Conservation (phyloP, 1,140 invertebrate genomes). For the Dufourea novaeangliae region DNA sequence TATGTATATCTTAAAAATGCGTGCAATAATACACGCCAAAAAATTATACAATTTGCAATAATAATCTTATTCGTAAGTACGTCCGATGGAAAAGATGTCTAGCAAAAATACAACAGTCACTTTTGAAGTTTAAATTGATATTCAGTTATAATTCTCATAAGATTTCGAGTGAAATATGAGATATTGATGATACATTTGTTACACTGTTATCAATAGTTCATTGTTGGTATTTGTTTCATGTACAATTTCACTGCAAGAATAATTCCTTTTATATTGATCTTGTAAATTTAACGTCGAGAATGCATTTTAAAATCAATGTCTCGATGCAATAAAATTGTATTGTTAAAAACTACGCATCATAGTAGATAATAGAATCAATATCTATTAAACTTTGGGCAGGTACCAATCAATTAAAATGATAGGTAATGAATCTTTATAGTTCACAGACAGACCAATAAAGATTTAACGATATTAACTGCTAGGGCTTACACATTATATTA, state of each 20-base stretch:
- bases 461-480: constrained; percentile 24
- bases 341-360: constrained; percentile 23
- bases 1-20: constrained; percentile 56
- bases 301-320: constrained; percentile 24
- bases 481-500: constrained; percentile 7
- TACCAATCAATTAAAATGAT: constrained; percentile 45
- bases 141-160: background rate
- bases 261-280: constrained; percentile 10
- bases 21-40: constrained; percentile 4
- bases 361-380: constrained; percentile 35
- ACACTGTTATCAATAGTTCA: background rate
- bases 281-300: background rate
- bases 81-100: background rate
- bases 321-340: constrained; percentile 2
- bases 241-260: background rate
- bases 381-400: constrained; percentile 47
- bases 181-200: background rate
- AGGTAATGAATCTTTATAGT: constrained; percentile 34
- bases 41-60: constrained; percentile 30
- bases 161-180: background rate
- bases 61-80: constrained; percentile 15
- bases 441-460: constrained; percentile 32
- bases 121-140: constrained; percentile 5
- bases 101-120: background rate
- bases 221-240: background rate